Conservation (phyloP, 2,113 vertebrate genomes). For the Athene noctua region DNA sequence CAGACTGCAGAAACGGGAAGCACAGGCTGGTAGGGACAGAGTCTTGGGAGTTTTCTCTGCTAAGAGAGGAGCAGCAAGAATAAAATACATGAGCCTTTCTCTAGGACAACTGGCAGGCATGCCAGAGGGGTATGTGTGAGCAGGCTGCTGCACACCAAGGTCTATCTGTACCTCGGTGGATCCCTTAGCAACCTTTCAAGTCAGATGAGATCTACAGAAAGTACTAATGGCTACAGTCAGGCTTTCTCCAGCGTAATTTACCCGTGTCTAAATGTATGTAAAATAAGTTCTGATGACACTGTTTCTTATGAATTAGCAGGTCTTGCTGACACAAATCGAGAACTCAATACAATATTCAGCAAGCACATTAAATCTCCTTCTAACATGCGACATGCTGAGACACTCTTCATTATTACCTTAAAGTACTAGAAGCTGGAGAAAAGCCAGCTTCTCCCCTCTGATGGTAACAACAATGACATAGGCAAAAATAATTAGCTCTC, state of each 20-base stretch:
- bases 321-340: slow-evolving; percentile 41
- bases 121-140: not conserved
- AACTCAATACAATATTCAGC: slow-evolving; percentile 7
- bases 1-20: not conserved
- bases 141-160: not conserved
- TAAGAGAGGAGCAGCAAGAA: not conserved
- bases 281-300: not conserved
- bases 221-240: not conserved
- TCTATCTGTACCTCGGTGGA: not conserved
- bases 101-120: fast-evolving
- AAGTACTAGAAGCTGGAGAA: slow-evolving; percentile 12
- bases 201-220: not conserved
- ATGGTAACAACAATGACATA: not conserved
- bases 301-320: slow-evolving; percentile 14
- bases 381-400: not conserved
- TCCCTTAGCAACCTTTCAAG: not conserved
- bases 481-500: slow-evolving; percentile 35
- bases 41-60: not conserved
- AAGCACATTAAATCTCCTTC: slow-evolving; percentile 6
- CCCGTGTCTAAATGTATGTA: not conserved
- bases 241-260: not conserved
- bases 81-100: not conserved
- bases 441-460: slow-evolving; percentile 34
- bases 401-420: slow-evolving; percentile 1
- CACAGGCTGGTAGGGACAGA: not conserved